phyloP scores from a whole-genome alignment of 2,113 vertebrate genomes.

The Lophura nycthemera region DNA sequence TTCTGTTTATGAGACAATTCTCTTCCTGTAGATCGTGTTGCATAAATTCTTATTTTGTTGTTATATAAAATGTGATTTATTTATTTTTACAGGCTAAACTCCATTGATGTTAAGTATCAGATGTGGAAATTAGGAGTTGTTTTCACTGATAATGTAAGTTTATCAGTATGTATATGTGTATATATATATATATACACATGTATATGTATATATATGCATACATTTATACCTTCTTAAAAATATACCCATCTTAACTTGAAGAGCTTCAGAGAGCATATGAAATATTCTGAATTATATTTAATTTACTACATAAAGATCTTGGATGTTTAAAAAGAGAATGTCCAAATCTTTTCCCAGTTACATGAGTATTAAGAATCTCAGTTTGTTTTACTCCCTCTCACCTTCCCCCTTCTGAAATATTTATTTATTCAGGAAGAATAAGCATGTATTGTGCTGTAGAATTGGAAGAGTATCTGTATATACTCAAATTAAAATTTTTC shows the following conservation, averaged over 20 bases:
- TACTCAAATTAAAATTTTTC: not conserved
- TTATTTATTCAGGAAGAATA: not conserved
- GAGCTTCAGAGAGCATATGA: not conserved
- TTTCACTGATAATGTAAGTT: slow-evolving; percentile 96
- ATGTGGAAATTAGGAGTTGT: slow-evolving; percentile 98
- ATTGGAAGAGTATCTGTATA: not conserved
- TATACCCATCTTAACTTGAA: not conserved
- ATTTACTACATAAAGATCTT: not conserved
- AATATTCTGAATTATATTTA: not conserved
- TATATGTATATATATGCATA: too few relatives aligned
- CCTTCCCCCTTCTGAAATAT: not conserved
- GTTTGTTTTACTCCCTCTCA: not conserved
- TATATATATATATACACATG: too few relatives aligned
- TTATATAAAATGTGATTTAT: not conserved
- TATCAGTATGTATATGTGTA: not conserved
- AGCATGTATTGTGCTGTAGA: not conserved
- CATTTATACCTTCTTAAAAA: not conserved
- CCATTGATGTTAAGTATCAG: slow-evolving; percentile 96
- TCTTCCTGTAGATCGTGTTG: not conserved
- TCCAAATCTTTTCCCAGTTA: not conserved
- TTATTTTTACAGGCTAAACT: slow-evolving; percentile 85
- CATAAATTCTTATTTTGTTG: not conserved
- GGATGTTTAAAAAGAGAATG: not conserved
- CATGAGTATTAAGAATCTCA: not conserved
- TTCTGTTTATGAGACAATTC: not conserved